These are phyloP conservation scores for Drosophila sordidapex DNA, from an alignment of 2,888 invertebrate species.

Conservation along the genomic window DNA sequence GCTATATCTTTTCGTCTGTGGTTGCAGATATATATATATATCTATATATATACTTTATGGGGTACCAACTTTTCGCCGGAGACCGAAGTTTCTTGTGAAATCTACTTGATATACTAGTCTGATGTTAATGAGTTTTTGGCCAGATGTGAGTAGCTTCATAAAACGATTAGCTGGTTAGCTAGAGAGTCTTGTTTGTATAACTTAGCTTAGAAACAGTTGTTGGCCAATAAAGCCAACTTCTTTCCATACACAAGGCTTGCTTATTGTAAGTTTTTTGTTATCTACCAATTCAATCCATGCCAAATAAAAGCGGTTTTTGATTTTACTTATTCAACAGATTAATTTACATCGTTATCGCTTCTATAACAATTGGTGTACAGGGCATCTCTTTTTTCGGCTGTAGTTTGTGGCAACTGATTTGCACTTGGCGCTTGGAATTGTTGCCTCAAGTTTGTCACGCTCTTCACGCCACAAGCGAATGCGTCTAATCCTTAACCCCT, in stretches of 20 bases:
- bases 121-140: background rate
- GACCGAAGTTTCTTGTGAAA: background rate
- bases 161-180: background rate
- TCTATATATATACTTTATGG: background rate
- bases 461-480: background rate
- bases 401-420: background rate
- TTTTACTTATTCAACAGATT: background rate
- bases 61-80: background rate
- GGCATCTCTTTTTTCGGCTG: background rate
- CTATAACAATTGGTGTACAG: background rate
- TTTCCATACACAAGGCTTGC: background rate
- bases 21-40: no score
- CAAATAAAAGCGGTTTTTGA: background rate
- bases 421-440: background rate
- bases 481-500: constrained; percentile 23
- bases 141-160: background rate
- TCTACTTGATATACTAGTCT: background rate
- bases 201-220: background rate
- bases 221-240: background rate
- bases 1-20: no score
- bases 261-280: background rate
- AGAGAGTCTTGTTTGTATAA: background rate
- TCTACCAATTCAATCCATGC: background rate
- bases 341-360: background rate
- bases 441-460: constrained; percentile 1